Conservation (phyloP, 1,140 invertebrate genomes). For the Magallana ariakensis region DNA sequence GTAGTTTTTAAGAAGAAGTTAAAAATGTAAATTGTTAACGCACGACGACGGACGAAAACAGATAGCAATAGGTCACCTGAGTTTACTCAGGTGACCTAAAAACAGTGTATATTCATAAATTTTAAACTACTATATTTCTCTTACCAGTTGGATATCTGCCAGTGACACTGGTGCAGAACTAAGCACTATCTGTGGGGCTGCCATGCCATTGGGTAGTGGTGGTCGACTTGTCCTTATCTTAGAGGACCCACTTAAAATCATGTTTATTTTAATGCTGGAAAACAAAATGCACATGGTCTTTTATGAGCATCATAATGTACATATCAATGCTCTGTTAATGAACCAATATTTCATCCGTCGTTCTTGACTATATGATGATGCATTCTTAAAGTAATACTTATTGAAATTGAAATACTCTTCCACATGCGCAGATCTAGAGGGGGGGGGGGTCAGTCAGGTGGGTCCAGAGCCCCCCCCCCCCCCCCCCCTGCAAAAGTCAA, state of each 20-base stretch:
- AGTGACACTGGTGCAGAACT: constrained; percentile 80
- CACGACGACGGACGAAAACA: no score
- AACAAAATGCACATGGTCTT: not conserved
- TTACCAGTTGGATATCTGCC: constrained; percentile 83
- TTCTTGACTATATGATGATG: no score
- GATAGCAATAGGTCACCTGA: no score
- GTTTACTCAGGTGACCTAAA: no score
- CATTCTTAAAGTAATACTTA: no score
- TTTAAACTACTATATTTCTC: constrained; percentile 53
- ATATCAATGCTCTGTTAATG: not conserved
- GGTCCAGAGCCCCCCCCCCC: no score
- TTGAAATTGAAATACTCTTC: no score
- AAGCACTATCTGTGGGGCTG: constrained; percentile 83
- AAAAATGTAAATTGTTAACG: no score
- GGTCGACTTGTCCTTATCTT: constrained; percentile 72
- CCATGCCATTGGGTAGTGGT: constrained; percentile 81
- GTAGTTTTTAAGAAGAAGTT: no score
- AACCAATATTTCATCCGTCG: not conserved
- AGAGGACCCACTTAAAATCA: constrained; percentile 63
- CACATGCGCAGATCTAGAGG: no score
- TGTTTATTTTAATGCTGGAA: constrained; percentile 62
- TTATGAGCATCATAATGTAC: not conserved
- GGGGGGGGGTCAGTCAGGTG: no score
- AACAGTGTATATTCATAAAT: not conserved
- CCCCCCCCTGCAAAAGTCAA: no score